Evolutionary conservation across 1,140 invertebrate species (phyloP).

Genomic region (Penaeus vannamei): DNA sequence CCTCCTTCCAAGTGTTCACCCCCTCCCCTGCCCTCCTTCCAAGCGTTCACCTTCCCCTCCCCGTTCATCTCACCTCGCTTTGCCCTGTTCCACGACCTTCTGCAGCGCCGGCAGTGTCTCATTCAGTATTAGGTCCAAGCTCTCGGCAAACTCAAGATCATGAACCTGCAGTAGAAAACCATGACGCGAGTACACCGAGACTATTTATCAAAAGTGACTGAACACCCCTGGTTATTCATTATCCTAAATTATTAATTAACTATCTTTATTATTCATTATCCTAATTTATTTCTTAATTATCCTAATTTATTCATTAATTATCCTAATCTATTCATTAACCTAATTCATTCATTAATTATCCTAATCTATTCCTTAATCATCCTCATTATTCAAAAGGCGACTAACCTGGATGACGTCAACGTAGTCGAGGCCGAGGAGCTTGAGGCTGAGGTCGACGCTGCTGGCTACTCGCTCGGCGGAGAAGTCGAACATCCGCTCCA

Average conservation of each 20-base stretch:
- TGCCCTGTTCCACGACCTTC: constrained; percentile 81
- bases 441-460: constrained; percentile 85
- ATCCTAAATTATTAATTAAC: neutral
- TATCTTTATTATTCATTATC: neutral
- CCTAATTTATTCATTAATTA: no score
- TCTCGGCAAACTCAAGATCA: constrained; percentile 91
- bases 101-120: constrained; percentile 89
- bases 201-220: neutral
- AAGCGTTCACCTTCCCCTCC: neutral
- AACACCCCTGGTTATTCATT: neutral
- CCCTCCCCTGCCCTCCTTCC: neutral
- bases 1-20: neutral
- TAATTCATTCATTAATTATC: no score
- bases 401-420: constrained; percentile 90
- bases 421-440: constrained; percentile 83
- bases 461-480: constrained; percentile 80
- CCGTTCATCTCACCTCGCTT: constrained; percentile 75
- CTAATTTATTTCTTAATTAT: neutral
- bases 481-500: constrained; percentile 93
- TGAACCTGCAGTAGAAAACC: constrained; percentile 80
- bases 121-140: constrained; percentile 83
- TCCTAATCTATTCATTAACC: no score
- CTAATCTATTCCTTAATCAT: no score
- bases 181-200: neutral
- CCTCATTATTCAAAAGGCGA: neutral